phyloP scores from a whole-genome alignment of 2,797 vertebrate species.

The Prunella strophiata region DNA sequence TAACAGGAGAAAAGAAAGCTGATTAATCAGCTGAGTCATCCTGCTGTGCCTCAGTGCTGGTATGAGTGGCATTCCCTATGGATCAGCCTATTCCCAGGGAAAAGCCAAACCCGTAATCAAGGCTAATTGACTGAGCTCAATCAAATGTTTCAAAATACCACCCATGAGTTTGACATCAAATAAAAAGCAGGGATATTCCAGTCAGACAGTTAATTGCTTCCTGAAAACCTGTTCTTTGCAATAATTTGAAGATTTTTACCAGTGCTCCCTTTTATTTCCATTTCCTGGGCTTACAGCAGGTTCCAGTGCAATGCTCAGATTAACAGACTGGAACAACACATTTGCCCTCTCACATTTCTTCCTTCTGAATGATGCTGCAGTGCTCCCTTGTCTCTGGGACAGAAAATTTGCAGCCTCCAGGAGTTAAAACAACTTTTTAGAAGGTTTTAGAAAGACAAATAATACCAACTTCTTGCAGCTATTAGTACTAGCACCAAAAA shows the following conservation, averaged over 20 bases:
- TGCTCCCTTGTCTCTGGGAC: not conserved
- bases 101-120: not conserved
- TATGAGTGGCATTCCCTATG: slow-evolving; percentile 23
- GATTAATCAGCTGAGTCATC: slow-evolving; percentile 50
- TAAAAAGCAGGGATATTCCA: not conserved
- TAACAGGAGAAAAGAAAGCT: slow-evolving; percentile 5
- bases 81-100: not conserved
- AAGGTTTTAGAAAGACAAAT: not conserved
- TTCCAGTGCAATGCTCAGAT: not conserved
- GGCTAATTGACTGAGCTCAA: slow-evolving; percentile 14
- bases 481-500: not conserved
- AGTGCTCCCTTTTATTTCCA: not conserved
- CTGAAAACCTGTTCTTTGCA: not conserved
- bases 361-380: not conserved
- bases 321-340: not conserved
- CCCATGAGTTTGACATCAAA: not conserved
- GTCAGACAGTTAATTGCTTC: slow-evolving; percentile 1
- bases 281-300: not conserved
- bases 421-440: not conserved
- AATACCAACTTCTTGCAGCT: not conserved
- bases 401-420: not conserved
- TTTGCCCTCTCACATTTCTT: not conserved
- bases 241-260: not conserved
- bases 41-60: not conserved
- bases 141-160: slow-evolving; percentile 13